These are phyloP conservation scores for Xiphorhynchus erythropygius DNA, from an alignment of 2,797 vertebrate genomes.

Conservation along the genomic window DNA sequence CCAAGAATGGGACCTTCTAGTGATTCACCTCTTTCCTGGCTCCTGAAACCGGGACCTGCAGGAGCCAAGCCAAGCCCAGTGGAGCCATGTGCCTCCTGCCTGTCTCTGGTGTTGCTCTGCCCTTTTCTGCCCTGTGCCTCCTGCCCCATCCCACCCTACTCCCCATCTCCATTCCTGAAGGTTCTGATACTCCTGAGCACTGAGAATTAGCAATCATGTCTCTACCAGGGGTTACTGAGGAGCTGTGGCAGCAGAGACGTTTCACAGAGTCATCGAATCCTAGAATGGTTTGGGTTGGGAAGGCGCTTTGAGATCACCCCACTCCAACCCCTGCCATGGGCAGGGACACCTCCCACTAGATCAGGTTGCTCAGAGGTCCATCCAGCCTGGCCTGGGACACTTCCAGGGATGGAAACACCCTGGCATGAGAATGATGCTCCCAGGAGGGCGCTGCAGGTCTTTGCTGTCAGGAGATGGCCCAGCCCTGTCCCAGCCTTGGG, in stretches of 20 bases:
- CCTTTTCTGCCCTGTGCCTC: accelerated
- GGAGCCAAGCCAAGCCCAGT: background rate
- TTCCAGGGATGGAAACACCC: background rate
- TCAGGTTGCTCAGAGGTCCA: background rate
- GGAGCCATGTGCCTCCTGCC: background rate
- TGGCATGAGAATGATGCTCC: accelerated
- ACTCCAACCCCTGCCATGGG: background rate
- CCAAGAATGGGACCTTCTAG: background rate
- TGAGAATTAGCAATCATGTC: accelerated
- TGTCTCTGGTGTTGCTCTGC: accelerated
- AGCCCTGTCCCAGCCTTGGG: background rate
- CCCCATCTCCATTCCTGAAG: background rate
- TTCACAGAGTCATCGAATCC: accelerated
- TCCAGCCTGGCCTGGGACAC: background rate
- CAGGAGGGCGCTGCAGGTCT: background rate
- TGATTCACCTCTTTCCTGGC: accelerated
- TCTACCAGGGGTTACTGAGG: accelerated
- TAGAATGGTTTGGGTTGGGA: background rate
- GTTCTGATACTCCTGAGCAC: background rate
- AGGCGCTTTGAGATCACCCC: too few relatives aligned
- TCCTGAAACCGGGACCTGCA: background rate
- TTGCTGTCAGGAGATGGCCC: background rate
- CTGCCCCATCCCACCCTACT: accelerated
- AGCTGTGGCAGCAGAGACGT: background rate
- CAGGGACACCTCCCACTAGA: background rate